Evolutionary conservation across 2,113 vertebrate genomes (phyloP).

Genomic region (Syrrhaptes paradoxus): DNA sequence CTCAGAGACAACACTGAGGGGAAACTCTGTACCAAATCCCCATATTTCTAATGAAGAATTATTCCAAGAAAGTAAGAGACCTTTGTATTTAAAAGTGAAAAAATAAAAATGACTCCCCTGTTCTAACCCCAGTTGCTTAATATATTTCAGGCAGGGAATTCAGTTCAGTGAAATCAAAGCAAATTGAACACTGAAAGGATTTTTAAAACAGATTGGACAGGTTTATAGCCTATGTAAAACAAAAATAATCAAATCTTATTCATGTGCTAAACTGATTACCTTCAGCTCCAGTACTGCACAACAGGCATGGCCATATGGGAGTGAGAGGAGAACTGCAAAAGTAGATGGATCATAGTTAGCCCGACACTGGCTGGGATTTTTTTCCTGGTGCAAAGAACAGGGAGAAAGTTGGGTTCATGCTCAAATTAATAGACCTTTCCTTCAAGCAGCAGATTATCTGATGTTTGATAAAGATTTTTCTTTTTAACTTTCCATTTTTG

Average conservation of each 20-base stretch:
- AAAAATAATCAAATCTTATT: conserved; percentile 51
- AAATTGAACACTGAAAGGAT: conserved; percentile 10
- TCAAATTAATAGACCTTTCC: not conserved
- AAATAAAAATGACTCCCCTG: not conserved
- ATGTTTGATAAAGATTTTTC: not conserved
- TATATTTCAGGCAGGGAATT: conserved; percentile 6
- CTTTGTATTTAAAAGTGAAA: not conserved
- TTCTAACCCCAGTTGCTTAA: not conserved
- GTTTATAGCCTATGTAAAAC: conserved; percentile 39
- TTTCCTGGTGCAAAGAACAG: not conserved
- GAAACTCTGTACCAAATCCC: not conserved
- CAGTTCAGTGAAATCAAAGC: not conserved
- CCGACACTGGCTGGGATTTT: not conserved
- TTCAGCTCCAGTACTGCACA: not conserved
- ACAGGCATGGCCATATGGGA: not conserved
- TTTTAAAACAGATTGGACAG: conserved; percentile 46
- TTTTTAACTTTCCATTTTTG: not conserved
- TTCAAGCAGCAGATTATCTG: not conserved
- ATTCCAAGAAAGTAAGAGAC: not conserved
- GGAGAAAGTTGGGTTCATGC: not conserved
- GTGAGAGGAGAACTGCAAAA: not conserved
- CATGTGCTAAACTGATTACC: conserved; percentile 43
- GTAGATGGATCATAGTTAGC: not conserved
- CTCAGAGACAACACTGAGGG: not conserved
- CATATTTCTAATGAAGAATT: not conserved